Percentiles rank a stretch among this genome's conserved stretches.
phyloP scores from a whole-genome alignment of 2,797 vertebrate species.

The Chanos chanos region DNA sequence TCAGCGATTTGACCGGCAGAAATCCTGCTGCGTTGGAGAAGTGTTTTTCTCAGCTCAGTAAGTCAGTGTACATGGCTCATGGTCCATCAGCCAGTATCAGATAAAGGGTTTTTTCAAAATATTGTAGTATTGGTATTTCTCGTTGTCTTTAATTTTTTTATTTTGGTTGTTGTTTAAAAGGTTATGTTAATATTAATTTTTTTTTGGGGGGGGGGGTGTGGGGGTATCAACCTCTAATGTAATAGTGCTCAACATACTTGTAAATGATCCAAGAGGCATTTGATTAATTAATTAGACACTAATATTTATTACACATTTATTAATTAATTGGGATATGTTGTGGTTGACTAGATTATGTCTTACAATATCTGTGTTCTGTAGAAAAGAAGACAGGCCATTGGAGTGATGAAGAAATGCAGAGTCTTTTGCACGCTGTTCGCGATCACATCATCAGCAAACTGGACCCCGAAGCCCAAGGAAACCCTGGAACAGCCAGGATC shows the following conservation, averaged over 20 bases:
- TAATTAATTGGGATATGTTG: no score
- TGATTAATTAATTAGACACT: no score
- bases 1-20: conserved; percentile 61
- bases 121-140: no score
- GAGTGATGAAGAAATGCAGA: conserved; percentile 46
- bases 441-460: conserved; percentile 40
- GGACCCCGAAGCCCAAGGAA: conserved; percentile 1
- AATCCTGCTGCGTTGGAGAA: conserved; percentile 59
- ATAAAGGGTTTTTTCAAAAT: not conserved
- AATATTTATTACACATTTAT: no score
- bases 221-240: no score
- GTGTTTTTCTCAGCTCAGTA: conserved; percentile 53
- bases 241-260: no score
- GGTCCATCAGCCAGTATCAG: no score
- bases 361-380: conserved; percentile 27
- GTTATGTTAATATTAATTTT: no score
- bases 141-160: no score
- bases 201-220: no score
- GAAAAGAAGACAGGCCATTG: conserved; percentile 43
- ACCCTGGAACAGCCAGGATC: conserved; percentile 9
- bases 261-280: no score
- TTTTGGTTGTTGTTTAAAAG: no score
- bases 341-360: not conserved
- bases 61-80: not conserved
- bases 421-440: conserved; percentile 47